Evolutionary conservation across 2,113 vertebrate species (phyloP).

Genomic region (Crypturellus undulatus): DNA sequence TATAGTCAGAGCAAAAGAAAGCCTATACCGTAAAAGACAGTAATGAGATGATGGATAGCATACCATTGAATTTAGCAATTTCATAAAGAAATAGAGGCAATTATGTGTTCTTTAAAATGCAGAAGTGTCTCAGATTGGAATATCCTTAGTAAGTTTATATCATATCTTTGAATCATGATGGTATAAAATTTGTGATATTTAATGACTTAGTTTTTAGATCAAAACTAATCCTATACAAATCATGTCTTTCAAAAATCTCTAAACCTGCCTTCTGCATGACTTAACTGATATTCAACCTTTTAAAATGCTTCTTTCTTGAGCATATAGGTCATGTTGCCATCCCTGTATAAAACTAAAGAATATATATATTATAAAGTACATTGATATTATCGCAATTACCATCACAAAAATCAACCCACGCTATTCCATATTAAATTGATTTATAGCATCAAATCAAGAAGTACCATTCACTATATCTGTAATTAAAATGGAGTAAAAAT

Average conservation of each 20-base stretch:
- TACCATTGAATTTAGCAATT: not conserved
- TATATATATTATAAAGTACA: not conserved
- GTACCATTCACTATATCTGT: not conserved
- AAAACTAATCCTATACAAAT: not conserved
- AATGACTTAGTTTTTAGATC: not conserved
- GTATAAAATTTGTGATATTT: not conserved
- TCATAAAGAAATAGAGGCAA: not conserved
- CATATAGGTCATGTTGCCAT: not conserved
- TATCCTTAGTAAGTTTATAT: not conserved
- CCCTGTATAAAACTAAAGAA: not conserved
- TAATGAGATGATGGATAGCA: not conserved
- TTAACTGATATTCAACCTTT: not conserved
- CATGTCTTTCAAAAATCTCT: not conserved
- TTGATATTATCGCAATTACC: not conserved
- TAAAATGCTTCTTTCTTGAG: not conserved
- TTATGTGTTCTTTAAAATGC: not conserved
- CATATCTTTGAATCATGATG: not conserved
- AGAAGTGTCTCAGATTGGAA: not conserved
- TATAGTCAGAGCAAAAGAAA: not conserved
- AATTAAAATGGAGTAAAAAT: constrained; percentile 2
- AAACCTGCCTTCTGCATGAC: not conserved
- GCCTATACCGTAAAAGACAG: not conserved
- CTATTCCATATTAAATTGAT: not conserved
- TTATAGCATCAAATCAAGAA: not conserved
- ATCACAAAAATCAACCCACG: not conserved